phyloP scores from a whole-genome alignment of 2,113 vertebrate species.

The Entosphenus tridentatus region DNA sequence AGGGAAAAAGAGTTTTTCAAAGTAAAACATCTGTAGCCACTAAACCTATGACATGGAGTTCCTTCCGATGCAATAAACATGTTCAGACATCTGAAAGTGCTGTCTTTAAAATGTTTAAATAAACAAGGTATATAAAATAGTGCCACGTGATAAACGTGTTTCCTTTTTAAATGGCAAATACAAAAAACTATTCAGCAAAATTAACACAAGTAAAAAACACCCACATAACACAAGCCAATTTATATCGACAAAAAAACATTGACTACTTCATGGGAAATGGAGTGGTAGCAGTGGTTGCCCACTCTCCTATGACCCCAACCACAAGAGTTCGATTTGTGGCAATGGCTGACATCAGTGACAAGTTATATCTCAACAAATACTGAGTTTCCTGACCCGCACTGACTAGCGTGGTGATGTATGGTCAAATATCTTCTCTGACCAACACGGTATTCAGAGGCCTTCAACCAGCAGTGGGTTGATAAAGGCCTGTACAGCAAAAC shows the following conservation, averaged over 20 bases:
- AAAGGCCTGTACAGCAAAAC: no score
- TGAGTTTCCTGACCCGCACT: not conserved
- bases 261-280: not conserved
- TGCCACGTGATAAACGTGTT: no score
- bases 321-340: not conserved
- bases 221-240: not conserved
- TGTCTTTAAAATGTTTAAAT: no score
- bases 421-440: not conserved
- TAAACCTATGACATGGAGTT: no score
- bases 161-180: not conserved
- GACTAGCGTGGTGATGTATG: not conserved
- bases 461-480: no score
- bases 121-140: no score
- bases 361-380: not conserved
- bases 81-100: no score
- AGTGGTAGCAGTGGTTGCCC: not conserved
- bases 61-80: no score
- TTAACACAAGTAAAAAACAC: not conserved
- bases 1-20: no score
- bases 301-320: no score
- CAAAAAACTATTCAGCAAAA: slow-evolving; percentile 9
- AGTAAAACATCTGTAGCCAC: no score
- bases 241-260: not conserved
- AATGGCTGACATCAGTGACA: not conserved
- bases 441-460: no score